Conservation (phyloP, 2,113 vertebrate genomes). For the Felis catus region F.catus_Fca126_mat1.0 CM031416.1:4470001-4470500, state of each 20-base stretch:
- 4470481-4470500: no score
- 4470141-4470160: neutral
- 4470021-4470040: neutral
- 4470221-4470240: neutral
- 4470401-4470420: neutral
- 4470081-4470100: neutral
- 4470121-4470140: neutral
- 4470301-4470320: neutral
- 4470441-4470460: no score
- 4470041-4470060: neutral
- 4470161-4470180: neutral
- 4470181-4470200: constrained; percentile 45
- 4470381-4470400: rapidly evolving
- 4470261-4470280: neutral
- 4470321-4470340: neutral
- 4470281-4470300: no score
- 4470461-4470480: no score
- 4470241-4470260: neutral
- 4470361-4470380: neutral
- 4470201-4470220: neutral
- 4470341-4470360: rapidly evolving
- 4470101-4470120: neutral
- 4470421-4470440: neutral
- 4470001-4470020: neutral
- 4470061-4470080: neutral